Base-by-base conservation (phyloP, 2,113 vertebrate genomes). In the Campylomormyrus tamandua region DNA sequence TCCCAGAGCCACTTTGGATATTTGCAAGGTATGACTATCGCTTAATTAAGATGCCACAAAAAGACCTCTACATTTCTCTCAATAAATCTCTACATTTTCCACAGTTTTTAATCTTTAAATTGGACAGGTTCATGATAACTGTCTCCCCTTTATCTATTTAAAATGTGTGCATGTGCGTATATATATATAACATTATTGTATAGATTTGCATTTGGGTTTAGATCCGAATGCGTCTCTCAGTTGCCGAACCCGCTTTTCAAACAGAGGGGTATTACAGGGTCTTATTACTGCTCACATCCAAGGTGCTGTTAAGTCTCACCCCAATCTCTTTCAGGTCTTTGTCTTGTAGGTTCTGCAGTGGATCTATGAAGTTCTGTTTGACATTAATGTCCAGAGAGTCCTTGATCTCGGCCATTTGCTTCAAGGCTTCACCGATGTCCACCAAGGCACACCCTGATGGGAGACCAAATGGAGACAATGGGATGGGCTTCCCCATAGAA, bases 271-370 rank as follows among this genome's bases (percentile, higher is more conserved):
- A 31, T 31, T 31, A 70, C 58, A 10, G 70, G 5, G 45, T 83
- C 35, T 83, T 35, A 48, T 50, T 83, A 56, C 46, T 39, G 46
- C 4, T 80, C n/a, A 50, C 24, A 48, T 46, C 6, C 74, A 89
- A 83, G 50, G 8, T 17, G 17, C 13, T 53, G 31, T 17, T 31
- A 56, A 24, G 13, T 49, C 53, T 88, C 92, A 99, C 98, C 96
- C 94, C 96, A 91, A 99, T 98, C 94, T 99, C 98, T 93, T 96
- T 99, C 66, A 99, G 95, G 92, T 99, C 98, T 95, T 99, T 99
- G 90, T 99, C 98, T 91, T 99, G 98, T 45, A 99, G 84, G 84
- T 95, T 95, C 93, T 98, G 98, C 80, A 99, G 94, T 0, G 98
- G 98, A 90, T 98, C 97, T 49, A 99, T 96, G 90, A 99, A 98